Base-by-base conservation (phyloP, 2,797 vertebrate species). In the Spinibarbus caldwelli region DNA sequence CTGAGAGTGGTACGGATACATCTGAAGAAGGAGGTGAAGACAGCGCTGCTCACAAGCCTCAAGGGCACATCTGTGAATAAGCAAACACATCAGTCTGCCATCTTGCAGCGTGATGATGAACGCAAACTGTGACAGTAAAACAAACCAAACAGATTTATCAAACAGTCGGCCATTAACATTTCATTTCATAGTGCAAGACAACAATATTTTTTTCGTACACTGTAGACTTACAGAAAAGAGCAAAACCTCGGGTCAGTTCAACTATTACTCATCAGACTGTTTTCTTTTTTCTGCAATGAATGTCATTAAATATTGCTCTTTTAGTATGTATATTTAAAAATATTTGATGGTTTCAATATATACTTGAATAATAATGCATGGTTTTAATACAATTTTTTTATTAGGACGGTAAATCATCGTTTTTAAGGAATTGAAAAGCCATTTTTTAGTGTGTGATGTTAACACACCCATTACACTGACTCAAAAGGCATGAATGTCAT, bases 81-180 rank as follows among this genome's bases (percentile, higher is more conserved):
- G 84, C 84, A 89, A 89, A 87, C 81, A 84, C 84, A 88, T 88
- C 87, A 86, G 83, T 82, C 89, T 89, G 88, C 87, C 88, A 90
- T 88, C 85, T 88, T 84, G 80, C 59, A 85, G 86, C 78, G 6
- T 31, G 78, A 26, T 86, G 75, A 89, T 88, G 83, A 89, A 85
- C 79, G 83, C 84, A 88, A 87, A 87, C 80, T 62, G 82, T 68
- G 45, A 90, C 83, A 84, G 54, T 85, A 49, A 83, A 78, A 83
- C 76, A 87, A 80, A 81, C 34, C 29, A 26, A 66, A 88, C 66
- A 86, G 80, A 88, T 91, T 86, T 64, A 41, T 86, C 45, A 71
- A 41, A 21, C 36, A 41, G 21, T 64, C 43, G n/a, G 52, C 77
- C 85, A 89, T 87, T 78, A 72, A 86, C 62, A 66, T 66, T 85